Percentiles rank a stretch among this genome's conserved stretches.
phyloP scores from a whole-genome alignment of 1,140 invertebrate species.

The Lasioglossum baleicum region DNA sequence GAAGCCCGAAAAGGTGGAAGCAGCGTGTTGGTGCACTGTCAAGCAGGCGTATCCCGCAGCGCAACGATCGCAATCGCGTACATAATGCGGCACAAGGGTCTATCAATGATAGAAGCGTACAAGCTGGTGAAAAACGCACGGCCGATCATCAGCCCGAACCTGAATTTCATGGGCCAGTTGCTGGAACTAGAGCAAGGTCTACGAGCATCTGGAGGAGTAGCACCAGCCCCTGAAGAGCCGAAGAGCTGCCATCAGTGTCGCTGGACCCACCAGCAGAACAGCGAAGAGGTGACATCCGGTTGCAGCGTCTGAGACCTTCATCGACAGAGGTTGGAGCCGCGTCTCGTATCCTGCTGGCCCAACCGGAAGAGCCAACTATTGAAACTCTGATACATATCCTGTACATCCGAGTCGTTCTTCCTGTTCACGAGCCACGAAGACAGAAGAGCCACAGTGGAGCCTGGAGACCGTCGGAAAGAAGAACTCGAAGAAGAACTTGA shows the following conservation, averaged over 20 bases:
- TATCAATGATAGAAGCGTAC: slow-evolving; percentile 95
- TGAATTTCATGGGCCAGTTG: slow-evolving; percentile 98
- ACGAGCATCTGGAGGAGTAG: slow-evolving; percentile 75
- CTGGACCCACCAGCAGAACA: slow-evolving; percentile 79
- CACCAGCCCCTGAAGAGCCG: slow-evolving; percentile 62
- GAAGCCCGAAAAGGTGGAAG: slow-evolving; percentile 88
- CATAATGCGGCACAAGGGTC: slow-evolving; percentile 92
- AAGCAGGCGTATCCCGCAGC: slow-evolving; percentile 96
- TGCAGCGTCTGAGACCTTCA: slow-evolving; percentile 77
- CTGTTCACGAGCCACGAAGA: slow-evolving; percentile 26
- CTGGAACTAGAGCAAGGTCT: slow-evolving; percentile 91
- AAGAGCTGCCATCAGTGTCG: slow-evolving; percentile 80
- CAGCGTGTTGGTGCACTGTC: slow-evolving; percentile 95
- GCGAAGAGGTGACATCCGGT: slow-evolving; percentile 79
- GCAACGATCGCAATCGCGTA: slow-evolving; percentile 97
- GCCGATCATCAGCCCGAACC: slow-evolving; percentile 96
- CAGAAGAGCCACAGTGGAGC: too few relatives aligned
- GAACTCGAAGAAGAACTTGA: slow-evolving; percentile 23
- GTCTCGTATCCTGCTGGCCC: neutral
- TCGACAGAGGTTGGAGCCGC: too few relatives aligned
- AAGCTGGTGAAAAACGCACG: slow-evolving; percentile 91
- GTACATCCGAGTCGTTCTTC: slow-evolving; percentile 41
- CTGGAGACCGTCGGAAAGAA: neutral
- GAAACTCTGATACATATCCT: slow-evolving; percentile 52
- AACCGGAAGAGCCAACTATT: neutral